Percentiles rank a stretch among this genome's conserved stretches.
These are phyloP conservation scores for Amphibalanus amphitrite DNA, from an alignment of 1,140 invertebrate genomes.

Conservation along the genomic window DNA sequence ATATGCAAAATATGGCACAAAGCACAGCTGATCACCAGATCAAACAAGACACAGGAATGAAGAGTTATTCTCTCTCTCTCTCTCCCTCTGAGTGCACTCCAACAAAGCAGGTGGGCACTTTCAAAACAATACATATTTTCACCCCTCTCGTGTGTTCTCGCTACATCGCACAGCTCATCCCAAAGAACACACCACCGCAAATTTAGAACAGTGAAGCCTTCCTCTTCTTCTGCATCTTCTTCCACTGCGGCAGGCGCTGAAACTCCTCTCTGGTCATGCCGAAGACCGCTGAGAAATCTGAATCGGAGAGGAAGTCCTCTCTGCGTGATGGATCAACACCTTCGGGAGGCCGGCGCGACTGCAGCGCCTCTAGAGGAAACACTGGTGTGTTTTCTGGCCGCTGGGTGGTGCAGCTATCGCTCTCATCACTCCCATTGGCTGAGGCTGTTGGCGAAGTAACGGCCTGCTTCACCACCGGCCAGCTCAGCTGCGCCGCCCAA, in stretches of 20 bases:
- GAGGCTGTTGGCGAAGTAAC: not conserved
- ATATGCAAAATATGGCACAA: too few relatives aligned
- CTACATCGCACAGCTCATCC: too few relatives aligned
- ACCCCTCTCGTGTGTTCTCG: too few relatives aligned
- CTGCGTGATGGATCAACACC: not conserved
- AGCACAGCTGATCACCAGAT: too few relatives aligned
- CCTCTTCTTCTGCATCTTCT: not conserved
- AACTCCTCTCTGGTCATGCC: slow-evolving; percentile 27
- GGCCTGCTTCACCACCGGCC: not conserved
- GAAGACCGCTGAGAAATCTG: not conserved
- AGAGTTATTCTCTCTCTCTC: too few relatives aligned
- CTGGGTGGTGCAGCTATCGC: not conserved
- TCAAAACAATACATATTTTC: too few relatives aligned
- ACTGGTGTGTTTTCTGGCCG: too few relatives aligned
- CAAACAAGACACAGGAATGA: too few relatives aligned
- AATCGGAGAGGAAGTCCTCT: not conserved
- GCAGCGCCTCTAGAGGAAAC: not conserved
- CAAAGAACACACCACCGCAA: too few relatives aligned
- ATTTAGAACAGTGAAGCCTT: not conserved
- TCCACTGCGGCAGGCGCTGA: slow-evolving; percentile 23
- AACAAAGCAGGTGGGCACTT: too few relatives aligned
- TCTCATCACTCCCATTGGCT: not conserved
- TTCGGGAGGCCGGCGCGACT: not conserved
- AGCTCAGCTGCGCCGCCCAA: slow-evolving; percentile 28
- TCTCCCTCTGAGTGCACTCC: too few relatives aligned